These are phyloP conservation scores for Nasua narica DNA, from an alignment of 2,797 vertebrate genomes.

Conservation along the genomic window DNA sequence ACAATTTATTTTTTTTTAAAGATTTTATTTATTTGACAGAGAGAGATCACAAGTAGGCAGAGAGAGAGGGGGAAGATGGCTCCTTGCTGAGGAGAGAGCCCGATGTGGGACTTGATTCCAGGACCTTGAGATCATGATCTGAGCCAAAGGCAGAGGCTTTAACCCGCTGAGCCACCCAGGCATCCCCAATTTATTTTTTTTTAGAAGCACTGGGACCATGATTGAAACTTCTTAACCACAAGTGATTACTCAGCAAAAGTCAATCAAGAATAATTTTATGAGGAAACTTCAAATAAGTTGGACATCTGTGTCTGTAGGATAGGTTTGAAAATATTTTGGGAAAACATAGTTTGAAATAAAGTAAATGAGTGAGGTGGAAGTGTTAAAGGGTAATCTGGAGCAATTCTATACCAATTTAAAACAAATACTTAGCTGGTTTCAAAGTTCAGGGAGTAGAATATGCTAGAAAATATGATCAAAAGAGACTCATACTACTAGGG, in stretches of 20 bases:
- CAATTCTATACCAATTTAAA: not conserved
- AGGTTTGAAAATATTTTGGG: not conserved
- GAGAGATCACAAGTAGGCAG: too few relatives aligned
- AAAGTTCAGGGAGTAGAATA: not conserved
- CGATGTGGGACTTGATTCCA: too few relatives aligned
- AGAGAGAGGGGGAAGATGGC: too few relatives aligned
- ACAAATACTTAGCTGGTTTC: not conserved
- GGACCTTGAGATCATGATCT: too few relatives aligned
- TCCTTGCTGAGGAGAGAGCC: too few relatives aligned
- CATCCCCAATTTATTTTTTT: not conserved
- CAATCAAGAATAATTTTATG: not conserved
- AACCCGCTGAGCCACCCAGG: too few relatives aligned
- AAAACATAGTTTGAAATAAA: not conserved
- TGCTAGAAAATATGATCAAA: conserved; percentile 1
- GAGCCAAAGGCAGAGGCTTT: too few relatives aligned
- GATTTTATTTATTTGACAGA: too few relatives aligned
- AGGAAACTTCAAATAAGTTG: not conserved
- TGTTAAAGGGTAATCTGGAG: not conserved
- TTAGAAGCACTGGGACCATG: not conserved
- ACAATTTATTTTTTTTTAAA: not conserved
- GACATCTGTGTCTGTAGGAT: not conserved
- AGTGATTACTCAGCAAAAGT: not conserved
- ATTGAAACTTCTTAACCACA: conserved; percentile 7
- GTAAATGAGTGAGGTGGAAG: not conserved
- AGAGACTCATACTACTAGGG: not conserved